These are phyloP conservation scores for Phytoseiulus persimilis DNA, from an alignment of 2,888 invertebrate genomes.

Conservation along the genomic window DNA sequence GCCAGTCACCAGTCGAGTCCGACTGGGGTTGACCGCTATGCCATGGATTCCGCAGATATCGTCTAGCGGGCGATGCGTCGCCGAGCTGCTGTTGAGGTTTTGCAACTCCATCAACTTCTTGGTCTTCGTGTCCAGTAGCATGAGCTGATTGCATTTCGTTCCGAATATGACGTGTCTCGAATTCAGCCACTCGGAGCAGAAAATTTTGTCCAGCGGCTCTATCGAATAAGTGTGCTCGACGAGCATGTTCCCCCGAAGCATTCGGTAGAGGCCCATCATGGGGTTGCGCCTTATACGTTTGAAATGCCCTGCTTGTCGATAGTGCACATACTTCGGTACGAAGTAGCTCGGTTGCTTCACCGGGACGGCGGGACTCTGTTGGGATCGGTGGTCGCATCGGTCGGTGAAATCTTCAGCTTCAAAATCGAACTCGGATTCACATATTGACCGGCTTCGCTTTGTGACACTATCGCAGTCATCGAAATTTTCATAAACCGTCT, in stretches of 20 bases:
- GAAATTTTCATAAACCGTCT: background rate
- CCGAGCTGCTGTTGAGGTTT: slow-evolving; percentile 60
- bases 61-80: slow-evolving; percentile 47
- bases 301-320: background rate
- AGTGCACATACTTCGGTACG: background rate
- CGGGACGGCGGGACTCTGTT: background rate
- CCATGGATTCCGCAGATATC: slow-evolving; percentile 84
- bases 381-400: background rate
- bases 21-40: slow-evolving; percentile 83
- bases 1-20: slow-evolving; percentile 77
- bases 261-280: background rate
- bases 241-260: slow-evolving; percentile 41
- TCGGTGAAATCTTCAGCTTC: slow-evolving; percentile 18
- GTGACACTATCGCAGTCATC: background rate
- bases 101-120: slow-evolving; percentile 81
- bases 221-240: slow-evolving; percentile 43
- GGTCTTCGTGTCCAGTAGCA: slow-evolving; percentile 82
- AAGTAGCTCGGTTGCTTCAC: background rate
- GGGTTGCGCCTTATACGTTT: background rate
- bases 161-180: slow-evolving; percentile 90
- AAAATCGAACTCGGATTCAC: background rate
- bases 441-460: background rate
- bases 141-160: slow-evolving; percentile 86
- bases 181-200: slow-evolving; percentile 91
- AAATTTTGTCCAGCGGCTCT: slow-evolving; percentile 54